Conservation (phyloP, 2,113 vertebrate genomes). For the Pionites leucogaster region DNA sequence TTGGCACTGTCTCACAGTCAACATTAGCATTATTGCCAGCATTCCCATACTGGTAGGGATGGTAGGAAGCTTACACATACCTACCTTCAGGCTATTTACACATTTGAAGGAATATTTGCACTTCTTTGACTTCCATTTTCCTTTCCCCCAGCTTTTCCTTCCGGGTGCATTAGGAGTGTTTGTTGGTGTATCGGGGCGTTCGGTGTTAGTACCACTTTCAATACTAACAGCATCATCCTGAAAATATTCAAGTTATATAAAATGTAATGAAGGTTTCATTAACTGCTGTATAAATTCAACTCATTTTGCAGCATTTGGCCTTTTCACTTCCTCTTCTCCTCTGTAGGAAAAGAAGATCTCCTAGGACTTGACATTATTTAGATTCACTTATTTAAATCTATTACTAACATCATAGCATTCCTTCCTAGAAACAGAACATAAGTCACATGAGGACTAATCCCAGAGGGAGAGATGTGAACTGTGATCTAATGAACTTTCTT, state of each 20-base stretch:
- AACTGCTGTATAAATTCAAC: not conserved
- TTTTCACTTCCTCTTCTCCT: not conserved
- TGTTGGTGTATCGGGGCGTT: conserved; percentile 96
- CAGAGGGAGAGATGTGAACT: not conserved
- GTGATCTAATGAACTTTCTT: not conserved
- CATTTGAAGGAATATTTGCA: conserved; percentile 99
- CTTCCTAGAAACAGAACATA: not conserved
- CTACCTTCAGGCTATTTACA: conserved; percentile 95
- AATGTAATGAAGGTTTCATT: not conserved
- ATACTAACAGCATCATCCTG: conserved; percentile 95
- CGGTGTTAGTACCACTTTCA: conserved; percentile 92
- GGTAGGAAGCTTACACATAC: not conserved
- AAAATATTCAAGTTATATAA: not conserved
- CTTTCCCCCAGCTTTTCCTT: conserved; percentile 98
- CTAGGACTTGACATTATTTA: not conserved
- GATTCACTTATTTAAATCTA: not conserved
- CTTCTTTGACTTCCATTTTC: conserved; percentile 99
- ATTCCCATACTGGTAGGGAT: not conserved
- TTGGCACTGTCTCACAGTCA: not conserved
- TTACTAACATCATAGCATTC: not conserved
- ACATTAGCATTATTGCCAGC: not conserved
- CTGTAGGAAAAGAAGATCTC: not conserved
- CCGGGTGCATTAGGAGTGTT: conserved; percentile 95
- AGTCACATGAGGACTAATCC: not conserved
- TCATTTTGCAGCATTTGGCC: not conserved